Percentiles rank a stretch among this genome's conserved stretches.
These are phyloP conservation scores for Stomatorhinus ivindoensis DNA, from an alignment of 2,113 vertebrate species.

Conservation along the genomic window DNA sequence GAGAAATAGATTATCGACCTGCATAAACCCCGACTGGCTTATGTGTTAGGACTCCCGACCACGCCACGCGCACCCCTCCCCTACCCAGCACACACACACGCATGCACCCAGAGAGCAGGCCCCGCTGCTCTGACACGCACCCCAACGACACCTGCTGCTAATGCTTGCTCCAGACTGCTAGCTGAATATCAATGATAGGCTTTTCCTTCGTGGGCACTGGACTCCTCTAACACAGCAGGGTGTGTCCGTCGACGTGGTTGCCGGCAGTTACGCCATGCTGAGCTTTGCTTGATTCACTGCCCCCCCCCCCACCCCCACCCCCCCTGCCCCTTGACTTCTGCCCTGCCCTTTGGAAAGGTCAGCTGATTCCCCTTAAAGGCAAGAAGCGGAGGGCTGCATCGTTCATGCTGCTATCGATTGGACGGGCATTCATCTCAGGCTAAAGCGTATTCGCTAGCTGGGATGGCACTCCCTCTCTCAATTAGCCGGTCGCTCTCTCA, in stretches of 20 bases:
- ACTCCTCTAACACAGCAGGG: neutral
- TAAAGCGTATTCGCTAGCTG: neutral
- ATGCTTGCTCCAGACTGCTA: neutral
- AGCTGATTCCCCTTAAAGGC: neutral
- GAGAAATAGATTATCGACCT: conserved; percentile 9
- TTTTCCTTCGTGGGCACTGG: neutral
- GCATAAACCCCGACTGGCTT: neutral
- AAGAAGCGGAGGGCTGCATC: neutral
- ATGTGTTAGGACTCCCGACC: neutral
- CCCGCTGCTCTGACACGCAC: neutral
- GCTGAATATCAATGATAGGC: neutral
- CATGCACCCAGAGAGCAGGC: neutral
- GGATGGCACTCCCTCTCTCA: neutral
- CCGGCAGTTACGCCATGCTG: neutral
- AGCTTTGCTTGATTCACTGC: neutral
- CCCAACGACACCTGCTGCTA: neutral
- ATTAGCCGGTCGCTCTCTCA: neutral
- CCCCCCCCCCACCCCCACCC: neutral
- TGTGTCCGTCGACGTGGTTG: neutral
- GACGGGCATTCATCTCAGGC: neutral
- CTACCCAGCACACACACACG: neutral
- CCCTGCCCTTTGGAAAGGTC: conserved; percentile 1
- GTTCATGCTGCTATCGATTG: neutral
- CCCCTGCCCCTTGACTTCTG: neutral
- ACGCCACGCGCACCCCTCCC: neutral